Evolutionary conservation across 2,888 invertebrate genomes (phyloP), one percentile per base, ranked within the genome.

Genomic region (Ophion ellenae): DNA sequence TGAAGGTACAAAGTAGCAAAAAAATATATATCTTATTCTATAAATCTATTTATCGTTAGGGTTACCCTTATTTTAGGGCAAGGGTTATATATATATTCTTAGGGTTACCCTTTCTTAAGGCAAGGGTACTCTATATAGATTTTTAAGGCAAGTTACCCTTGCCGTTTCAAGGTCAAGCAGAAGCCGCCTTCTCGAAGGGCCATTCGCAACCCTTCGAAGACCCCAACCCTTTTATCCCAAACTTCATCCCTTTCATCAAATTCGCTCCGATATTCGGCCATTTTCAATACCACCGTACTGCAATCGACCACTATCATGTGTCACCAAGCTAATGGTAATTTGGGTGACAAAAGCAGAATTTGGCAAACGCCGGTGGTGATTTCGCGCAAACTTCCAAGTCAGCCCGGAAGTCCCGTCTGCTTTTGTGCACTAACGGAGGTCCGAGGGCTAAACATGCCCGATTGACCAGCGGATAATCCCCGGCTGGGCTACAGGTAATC

Each of bases 401-500:
- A n/a, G 7, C 20, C 53, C 66, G 71, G 59, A 81, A 66, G 80
- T 32, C 66, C 59, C 28, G n/a, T 57, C 28, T 17, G 70, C 63
- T 45, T 64, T 70, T 57, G 53, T 70, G 64, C 45, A 11, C 32
- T 53, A 53, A 32, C 57, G 59, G 47, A 75, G 66, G 70, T 82
- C 79, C 77, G 57, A 73, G 73, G 76, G 82, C 83, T 73, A 81
- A 81, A 76, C 80, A 78, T 59, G 59, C 57, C 59, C 80, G 77
- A 77, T 82, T 66, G 64, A 87, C 74, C 84, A 84, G 24, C 66
- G 82, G 87, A 90, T 90, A 91, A 91, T 91, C 89, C 90, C 86
- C 69, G 87, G 70, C 67, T 47, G 78, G 81, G 83, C 90, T 86
- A 88, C 83, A 88, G 90, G 89, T 90, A 91, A 90, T 90, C 90